A percentile compares a stretch with the other conserved stretches of the same genome.
Conservation (phyloP, 2,888 invertebrate species). For the Halocaridina rubra region DNA sequence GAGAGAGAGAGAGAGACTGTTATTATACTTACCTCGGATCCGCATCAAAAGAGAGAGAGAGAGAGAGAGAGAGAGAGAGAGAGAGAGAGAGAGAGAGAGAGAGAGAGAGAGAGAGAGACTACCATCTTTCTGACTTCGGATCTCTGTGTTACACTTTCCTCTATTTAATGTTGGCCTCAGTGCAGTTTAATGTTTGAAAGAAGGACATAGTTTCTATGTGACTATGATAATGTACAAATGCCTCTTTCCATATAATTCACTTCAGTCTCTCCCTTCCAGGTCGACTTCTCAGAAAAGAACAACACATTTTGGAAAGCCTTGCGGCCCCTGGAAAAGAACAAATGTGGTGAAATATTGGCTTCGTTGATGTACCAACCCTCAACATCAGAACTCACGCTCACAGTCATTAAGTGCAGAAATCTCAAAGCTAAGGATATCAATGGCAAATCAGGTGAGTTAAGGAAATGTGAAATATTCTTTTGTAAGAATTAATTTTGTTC, state of each 20-base stretch:
- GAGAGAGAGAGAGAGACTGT: neutral
- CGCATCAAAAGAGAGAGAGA: neutral
- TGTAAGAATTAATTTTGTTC: too few relatives aligned
- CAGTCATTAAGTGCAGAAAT: constrained; percentile 91
- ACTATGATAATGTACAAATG: neutral
- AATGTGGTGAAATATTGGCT: constrained; percentile 90
- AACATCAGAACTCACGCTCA: constrained; percentile 90
- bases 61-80: neutral
- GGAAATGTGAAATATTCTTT: too few relatives aligned
- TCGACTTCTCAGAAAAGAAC: constrained; percentile 90
- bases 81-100: neutral
- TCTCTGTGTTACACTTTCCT: neutral
- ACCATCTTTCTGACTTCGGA: neutral
- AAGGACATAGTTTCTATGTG: neutral
- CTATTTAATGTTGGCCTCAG: neutral
- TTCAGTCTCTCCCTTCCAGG: constrained; percentile 72
- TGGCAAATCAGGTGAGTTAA: constrained; percentile 85
- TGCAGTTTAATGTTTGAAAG: neutral
- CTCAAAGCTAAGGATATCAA: constrained; percentile 96
- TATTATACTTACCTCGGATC: neutral
- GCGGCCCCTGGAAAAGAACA: constrained; percentile 92
- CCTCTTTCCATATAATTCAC: neutral
- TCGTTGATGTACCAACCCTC: constrained; percentile 96
- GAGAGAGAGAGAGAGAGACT: neutral
- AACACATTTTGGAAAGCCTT: constrained; percentile 91